These are phyloP conservation scores for Malurus elegans DNA, from an alignment of 2,113 vertebrate species.

Conservation along the genomic window DNA sequence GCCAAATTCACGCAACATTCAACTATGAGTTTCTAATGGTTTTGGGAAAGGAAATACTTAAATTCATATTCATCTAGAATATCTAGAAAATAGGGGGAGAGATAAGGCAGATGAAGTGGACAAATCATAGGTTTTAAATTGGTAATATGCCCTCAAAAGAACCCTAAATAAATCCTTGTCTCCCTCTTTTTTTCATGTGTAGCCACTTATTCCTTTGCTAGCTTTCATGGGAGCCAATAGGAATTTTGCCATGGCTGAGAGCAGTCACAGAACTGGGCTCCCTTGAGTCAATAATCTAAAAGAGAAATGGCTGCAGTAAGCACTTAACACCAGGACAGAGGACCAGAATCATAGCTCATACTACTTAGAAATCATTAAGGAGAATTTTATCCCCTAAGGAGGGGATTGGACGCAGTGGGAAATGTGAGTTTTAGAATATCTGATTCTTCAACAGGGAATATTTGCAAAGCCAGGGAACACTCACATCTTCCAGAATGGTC, in stretches of 20 bases:
- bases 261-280: background rate
- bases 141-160: background rate
- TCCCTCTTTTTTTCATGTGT: background rate
- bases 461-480: background rate
- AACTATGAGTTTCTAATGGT: background rate
- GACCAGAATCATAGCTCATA: background rate
- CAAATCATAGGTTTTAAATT: background rate
- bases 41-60: background rate
- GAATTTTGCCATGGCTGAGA: background rate
- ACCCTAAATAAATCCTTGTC: background rate
- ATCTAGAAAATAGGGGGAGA: background rate
- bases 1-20: background rate
- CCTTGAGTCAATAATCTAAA: background rate
- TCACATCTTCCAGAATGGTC: constrained; percentile 80
- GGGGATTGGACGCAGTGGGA: background rate
- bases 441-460: background rate
- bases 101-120: background rate
- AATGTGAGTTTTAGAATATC: background rate
- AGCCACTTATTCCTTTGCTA: background rate
- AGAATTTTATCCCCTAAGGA: background rate
- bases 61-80: background rate
- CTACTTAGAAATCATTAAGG: background rate
- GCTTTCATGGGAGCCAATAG: background rate
- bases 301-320: background rate
- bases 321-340: background rate